Percentiles rank a stretch among this genome's conserved stretches.
Evolutionary conservation across 1,140 invertebrate species (phyloP).

Genomic region (Bombus huntii): DNA sequence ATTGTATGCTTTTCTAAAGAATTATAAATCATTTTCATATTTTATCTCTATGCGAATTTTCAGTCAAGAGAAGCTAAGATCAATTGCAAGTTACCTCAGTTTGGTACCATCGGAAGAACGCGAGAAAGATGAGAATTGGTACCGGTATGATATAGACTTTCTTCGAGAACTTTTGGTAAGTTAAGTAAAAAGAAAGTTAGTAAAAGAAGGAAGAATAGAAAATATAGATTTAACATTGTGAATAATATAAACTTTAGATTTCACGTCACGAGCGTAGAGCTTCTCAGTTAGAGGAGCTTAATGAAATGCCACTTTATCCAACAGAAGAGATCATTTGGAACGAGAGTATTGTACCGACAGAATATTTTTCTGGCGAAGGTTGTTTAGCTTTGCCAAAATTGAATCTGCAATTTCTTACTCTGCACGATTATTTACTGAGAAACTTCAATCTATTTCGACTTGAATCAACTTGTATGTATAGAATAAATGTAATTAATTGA

Average conservation of each 20-base stretch:
- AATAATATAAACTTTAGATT: slow-evolving; percentile 82
- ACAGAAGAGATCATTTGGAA: slow-evolving; percentile 99
- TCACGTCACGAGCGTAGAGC: slow-evolving; percentile 93
- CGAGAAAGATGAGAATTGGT: slow-evolving; percentile 88
- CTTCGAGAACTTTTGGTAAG: slow-evolving; percentile 92
- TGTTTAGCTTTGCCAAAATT: slow-evolving; percentile 98
- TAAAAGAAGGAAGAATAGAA: not conserved
- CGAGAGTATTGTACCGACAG: slow-evolving; percentile 98
- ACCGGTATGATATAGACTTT: slow-evolving; percentile 90
- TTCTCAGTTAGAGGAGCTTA: slow-evolving; percentile 97
- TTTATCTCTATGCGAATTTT: slow-evolving; percentile 68
- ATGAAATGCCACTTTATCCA: slow-evolving; percentile 99
- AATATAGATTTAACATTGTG: not conserved
- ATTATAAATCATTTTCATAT: not conserved
- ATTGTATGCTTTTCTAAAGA: not conserved
- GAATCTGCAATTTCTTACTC: slow-evolving; percentile 98
- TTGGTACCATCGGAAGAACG: slow-evolving; percentile 91
- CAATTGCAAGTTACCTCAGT: slow-evolving; percentile 93
- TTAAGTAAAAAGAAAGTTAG: not conserved
- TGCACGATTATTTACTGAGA: slow-evolving; percentile 98
- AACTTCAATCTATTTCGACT: slow-evolving; percentile 99
- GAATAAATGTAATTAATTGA: not conserved
- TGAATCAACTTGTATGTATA: slow-evolving; percentile 96
- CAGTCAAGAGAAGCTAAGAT: slow-evolving; percentile 91
- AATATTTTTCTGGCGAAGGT: slow-evolving; percentile 97